These are phyloP conservation scores for Gallirallus australis DNA, from an alignment of 2,797 vertebrate genomes.

Conservation along the genomic window DNA sequence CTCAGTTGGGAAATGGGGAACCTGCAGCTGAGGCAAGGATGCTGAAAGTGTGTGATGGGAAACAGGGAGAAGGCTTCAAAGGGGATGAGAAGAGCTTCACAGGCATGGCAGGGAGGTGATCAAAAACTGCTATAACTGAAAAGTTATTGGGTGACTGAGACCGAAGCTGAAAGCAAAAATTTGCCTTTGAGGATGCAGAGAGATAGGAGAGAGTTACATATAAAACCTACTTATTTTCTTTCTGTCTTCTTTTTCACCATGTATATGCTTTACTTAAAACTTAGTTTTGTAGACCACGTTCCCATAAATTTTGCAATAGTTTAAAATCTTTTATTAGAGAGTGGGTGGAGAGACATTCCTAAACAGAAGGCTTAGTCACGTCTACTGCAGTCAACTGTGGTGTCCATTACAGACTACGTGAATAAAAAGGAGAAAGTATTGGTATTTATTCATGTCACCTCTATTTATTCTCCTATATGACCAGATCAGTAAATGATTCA, in stretches of 20 bases:
- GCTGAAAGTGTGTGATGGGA: rapidly evolving
- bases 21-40: not conserved
- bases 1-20: not conserved
- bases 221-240: not conserved
- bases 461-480: not conserved
- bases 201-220: not conserved
- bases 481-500: not conserved
- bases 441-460: not conserved
- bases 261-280: not conserved
- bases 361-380: not conserved
- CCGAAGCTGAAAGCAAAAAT: not conserved
- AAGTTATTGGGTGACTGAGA: not conserved
- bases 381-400: not conserved
- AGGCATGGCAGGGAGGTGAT: not conserved
- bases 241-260: not conserved
- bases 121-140: not conserved
- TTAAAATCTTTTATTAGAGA: not conserved
- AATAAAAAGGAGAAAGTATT: not conserved
- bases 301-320: not conserved
- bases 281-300: not conserved
- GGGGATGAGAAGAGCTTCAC: not conserved
- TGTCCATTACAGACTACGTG: not conserved
- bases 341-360: not conserved
- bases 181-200: not conserved
- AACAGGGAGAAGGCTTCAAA: not conserved